Conservation (phyloP, 2,113 vertebrate species). For the Nibea coibor region DNA sequence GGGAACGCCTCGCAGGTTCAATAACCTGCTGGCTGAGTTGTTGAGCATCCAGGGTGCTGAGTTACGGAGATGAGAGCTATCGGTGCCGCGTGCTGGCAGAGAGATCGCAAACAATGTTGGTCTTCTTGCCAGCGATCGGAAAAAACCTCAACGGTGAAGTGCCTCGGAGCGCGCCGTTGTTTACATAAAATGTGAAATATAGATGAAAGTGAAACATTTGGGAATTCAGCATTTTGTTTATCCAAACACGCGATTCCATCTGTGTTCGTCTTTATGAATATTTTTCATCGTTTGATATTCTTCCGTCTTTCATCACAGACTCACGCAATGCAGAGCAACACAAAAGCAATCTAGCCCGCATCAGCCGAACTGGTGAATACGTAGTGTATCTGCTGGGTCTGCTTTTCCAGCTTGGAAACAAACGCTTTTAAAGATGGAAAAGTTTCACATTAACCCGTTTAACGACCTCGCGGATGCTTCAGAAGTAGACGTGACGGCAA, state of each 20-base stretch:
- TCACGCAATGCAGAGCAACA: constrained; percentile 18
- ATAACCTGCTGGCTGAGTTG: constrained; percentile 56
- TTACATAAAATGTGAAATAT: constrained; percentile 16
- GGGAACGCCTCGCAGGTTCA: constrained; percentile 60
- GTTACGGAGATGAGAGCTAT: constrained; percentile 46
- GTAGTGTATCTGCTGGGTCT: neutral
- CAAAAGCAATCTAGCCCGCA: neutral
- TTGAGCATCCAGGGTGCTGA: constrained; percentile 33
- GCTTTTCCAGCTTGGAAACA: neutral
- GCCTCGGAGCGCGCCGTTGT: neutral
- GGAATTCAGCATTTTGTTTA: constrained; percentile 18
- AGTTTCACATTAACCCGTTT: constrained; percentile 6
- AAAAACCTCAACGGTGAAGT: neutral
- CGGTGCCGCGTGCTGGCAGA: constrained; percentile 6
- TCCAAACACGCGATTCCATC: neutral
- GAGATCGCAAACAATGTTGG: constrained; percentile 37
- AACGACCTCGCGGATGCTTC: constrained; percentile 13
- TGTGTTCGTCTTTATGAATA: neutral
- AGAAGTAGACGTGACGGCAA: neutral
- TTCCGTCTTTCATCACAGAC: constrained; percentile 4
- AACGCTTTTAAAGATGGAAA: constrained; percentile 2
- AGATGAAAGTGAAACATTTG: constrained; percentile 23
- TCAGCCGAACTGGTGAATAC: neutral
- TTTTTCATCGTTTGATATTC: constrained; percentile 8
- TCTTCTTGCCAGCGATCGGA: constrained; percentile 3